Percentiles rank a stretch among this genome's conserved stretches.
These are phyloP conservation scores for Steinernema khuongi DNA, from an alignment of 1,140 invertebrate genomes.

Conservation along the genomic window DNA sequence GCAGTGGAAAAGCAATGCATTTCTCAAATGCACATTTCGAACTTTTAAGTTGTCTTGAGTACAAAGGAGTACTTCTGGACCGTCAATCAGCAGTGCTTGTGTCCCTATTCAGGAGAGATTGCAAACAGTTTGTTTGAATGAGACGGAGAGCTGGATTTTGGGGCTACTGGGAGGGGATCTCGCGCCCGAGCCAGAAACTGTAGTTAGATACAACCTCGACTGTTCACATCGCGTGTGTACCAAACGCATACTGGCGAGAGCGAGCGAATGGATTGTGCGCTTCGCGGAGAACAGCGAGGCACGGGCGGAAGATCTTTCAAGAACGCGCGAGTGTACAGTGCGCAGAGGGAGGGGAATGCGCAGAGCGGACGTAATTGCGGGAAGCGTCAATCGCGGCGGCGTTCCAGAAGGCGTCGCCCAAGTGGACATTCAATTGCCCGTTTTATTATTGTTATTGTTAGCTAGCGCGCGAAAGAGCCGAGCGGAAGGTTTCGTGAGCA, in stretches of 20 bases:
- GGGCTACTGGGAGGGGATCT: too few species aligned
- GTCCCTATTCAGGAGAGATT: neutral
- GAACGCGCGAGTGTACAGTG: neutral
- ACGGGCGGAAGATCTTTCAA: neutral
- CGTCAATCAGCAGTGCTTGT: neutral
- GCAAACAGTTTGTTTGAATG: too few species aligned
- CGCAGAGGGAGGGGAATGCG: neutral
- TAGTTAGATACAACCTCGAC: neutral
- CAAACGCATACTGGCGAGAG: neutral
- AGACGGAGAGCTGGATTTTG: too few species aligned
- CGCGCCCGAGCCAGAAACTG: neutral
- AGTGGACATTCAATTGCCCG: constrained; percentile 3
- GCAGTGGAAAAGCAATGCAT: neutral
- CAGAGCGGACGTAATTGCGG: neutral
- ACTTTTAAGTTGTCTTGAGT: too few species aligned
- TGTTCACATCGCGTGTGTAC: constrained; percentile 2
- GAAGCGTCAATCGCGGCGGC: neutral
- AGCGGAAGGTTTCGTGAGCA: neutral
- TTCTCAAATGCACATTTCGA: too few species aligned
- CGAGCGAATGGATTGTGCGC: neutral
- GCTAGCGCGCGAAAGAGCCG: neutral
- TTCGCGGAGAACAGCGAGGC: neutral
- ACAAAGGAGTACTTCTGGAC: too few species aligned
- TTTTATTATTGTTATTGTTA: constrained; percentile 11
- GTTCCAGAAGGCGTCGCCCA: neutral